Conservation (phyloP, 2,113 vertebrate species). For the Apteryx owenii region DNA sequence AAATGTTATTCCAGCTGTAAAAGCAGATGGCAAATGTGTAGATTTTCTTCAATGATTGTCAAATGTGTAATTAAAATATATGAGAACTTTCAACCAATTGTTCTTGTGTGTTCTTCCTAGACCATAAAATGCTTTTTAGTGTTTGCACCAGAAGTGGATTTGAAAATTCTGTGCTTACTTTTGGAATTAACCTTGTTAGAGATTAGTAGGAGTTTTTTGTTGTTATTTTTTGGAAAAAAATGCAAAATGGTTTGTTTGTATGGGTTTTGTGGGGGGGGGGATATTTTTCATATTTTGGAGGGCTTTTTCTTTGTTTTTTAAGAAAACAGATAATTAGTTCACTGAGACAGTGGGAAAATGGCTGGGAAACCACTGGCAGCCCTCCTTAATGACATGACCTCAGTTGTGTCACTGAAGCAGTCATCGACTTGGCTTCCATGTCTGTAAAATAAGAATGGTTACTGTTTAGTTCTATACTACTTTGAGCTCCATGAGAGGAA, state of each 20-base stretch:
- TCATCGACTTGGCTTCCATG: background rate
- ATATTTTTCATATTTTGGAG: background rate
- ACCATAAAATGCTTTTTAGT: background rate
- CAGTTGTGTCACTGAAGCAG: background rate
- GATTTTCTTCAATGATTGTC: constrained; percentile 29
- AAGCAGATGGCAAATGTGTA: constrained; percentile 5
- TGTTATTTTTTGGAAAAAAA: background rate
- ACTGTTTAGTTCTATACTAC: background rate
- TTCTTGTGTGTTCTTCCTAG: background rate
- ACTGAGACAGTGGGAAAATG: background rate
- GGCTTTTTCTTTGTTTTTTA: background rate
- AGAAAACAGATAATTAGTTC: background rate
- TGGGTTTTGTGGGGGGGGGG: background rate
- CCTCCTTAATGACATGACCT: background rate
- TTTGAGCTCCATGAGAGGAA: background rate
- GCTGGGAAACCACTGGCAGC: background rate
- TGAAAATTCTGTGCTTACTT: background rate
- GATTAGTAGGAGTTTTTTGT: background rate
- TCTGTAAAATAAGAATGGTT: background rate
- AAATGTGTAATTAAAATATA: constrained; percentile 28
- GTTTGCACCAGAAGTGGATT: background rate
- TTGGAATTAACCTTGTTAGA: background rate
- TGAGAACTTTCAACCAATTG: background rate
- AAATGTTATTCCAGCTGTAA: background rate
- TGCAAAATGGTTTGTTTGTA: background rate